These are phyloP conservation scores for Callopanchax toddi DNA, from an alignment of 2,113 vertebrate species.

Conservation along the genomic window DNA sequence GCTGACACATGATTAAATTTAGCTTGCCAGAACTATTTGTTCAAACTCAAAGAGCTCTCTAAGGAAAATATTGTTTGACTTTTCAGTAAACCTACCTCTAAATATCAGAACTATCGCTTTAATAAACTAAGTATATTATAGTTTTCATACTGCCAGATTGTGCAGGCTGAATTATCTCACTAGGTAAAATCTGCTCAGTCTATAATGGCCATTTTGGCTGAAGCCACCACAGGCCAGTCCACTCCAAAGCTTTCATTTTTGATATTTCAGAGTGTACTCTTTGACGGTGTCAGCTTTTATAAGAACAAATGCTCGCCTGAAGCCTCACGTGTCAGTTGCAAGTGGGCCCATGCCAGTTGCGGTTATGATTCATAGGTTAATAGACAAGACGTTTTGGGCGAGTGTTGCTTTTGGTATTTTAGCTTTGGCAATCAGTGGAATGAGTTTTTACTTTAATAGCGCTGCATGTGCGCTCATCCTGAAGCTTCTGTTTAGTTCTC, in stretches of 20 bases:
- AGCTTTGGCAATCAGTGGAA: slow-evolving; percentile 56
- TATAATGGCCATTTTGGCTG: slow-evolving; percentile 18
- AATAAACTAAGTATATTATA: slow-evolving; percentile 33
- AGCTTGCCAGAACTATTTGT: too few species aligned
- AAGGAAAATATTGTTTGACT: too few species aligned
- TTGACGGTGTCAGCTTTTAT: slow-evolving; percentile 64
- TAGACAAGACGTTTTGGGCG: slow-evolving; percentile 69
- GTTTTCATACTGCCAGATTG: slow-evolving; percentile 11
- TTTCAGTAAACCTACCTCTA: too few species aligned
- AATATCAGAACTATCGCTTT: background rate
- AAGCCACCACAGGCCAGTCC: slow-evolving; percentile 18
- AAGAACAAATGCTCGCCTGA: slow-evolving; percentile 60
- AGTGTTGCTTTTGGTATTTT: slow-evolving; percentile 69
- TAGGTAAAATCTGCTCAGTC: background rate
- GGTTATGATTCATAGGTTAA: slow-evolving; percentile 77
- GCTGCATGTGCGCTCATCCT: slow-evolving; percentile 59
- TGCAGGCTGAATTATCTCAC: slow-evolving; percentile 14
- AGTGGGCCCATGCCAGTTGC: slow-evolving; percentile 63
- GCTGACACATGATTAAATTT: too few species aligned
- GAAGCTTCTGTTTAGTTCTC: slow-evolving; percentile 33
- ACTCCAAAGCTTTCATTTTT: slow-evolving; percentile 39
- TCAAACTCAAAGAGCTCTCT: too few species aligned
- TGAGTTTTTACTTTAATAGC: slow-evolving; percentile 64
- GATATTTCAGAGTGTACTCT: slow-evolving; percentile 37
- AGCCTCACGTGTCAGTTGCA: slow-evolving; percentile 67